phyloP scores from a whole-genome alignment of 2,888 invertebrate genomes.

The Alentia gelatinosa region DNA sequence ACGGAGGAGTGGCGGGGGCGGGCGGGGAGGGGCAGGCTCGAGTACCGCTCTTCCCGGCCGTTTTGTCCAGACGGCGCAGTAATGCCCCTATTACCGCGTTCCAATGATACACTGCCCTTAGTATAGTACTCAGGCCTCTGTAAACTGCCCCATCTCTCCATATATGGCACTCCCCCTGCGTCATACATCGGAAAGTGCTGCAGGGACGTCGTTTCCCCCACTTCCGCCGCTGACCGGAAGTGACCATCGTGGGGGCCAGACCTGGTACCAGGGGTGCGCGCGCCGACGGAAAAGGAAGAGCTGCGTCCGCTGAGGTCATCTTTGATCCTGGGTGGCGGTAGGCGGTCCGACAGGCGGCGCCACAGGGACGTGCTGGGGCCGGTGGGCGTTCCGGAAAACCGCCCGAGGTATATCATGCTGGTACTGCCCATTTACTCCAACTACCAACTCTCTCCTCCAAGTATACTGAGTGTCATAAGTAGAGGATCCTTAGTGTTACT shows the following conservation, averaged over 20 bases:
- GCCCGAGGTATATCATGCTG: constrained; percentile 48
- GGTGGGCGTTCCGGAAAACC: not conserved
- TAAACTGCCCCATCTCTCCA: not conserved
- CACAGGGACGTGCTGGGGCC: constrained; percentile 5
- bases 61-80: no score
- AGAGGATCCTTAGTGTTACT: no score
- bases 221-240: not conserved
- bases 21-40: not conserved
- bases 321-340: not conserved
- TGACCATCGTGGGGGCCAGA: not conserved
- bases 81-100: no score
- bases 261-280: not conserved
- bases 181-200: not conserved
- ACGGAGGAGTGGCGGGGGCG: not conserved
- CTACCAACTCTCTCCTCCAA: no score
- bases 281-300: not conserved
- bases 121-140: not conserved
- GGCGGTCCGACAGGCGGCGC: constrained; percentile 18
- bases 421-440: no score
- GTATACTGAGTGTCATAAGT: no score
- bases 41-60: not conserved
- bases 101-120: not conserved
- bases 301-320: not conserved
- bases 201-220: not conserved
- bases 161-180: not conserved